These are phyloP conservation scores for Brachyhypopomus occidentalis DNA, from an alignment of 2,113 vertebrate genomes.

Conservation along the genomic window DNA sequence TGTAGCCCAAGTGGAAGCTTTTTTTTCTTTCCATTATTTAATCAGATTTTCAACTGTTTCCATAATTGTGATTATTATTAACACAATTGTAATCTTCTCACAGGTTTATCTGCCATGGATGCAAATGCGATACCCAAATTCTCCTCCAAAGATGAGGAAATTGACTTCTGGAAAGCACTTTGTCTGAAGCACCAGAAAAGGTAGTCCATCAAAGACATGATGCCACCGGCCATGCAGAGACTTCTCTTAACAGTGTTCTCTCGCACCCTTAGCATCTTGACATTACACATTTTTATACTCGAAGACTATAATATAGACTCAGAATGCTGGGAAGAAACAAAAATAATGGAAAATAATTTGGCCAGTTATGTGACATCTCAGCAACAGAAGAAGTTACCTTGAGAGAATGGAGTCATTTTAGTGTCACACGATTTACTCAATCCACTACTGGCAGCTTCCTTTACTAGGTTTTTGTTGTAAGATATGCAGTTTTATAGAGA, in stretches of 20 bases:
- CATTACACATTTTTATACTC: slow-evolving; percentile 5
- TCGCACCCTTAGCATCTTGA: slow-evolving; percentile 5
- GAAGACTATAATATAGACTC: too few species aligned
- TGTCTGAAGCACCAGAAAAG: slow-evolving; percentile 91
- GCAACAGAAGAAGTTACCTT: too few species aligned
- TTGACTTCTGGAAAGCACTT: slow-evolving; percentile 91
- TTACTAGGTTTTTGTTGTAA: not conserved
- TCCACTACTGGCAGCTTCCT: not conserved
- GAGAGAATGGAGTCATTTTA: too few species aligned
- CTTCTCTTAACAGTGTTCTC: slow-evolving; percentile 6
- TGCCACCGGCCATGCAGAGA: not conserved
- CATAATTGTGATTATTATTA: not conserved
- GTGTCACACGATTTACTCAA: not conserved
- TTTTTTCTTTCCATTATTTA: not conserved
- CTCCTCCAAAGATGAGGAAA: slow-evolving; percentile 93
- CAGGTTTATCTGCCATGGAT: slow-evolving; percentile 89
- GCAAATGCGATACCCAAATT: slow-evolving; percentile 90
- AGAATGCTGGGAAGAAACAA: too few species aligned
- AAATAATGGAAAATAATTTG: not conserved
- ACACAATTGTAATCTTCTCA: slow-evolving; percentile 11
- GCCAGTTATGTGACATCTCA: not conserved
- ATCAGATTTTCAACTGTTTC: not conserved
- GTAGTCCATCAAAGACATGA: slow-evolving; percentile 66
- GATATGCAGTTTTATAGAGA: slow-evolving; percentile 14
- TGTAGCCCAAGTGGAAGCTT: not conserved